A percentile compares a stretch with the other conserved stretches of the same genome.
phyloP scores from a whole-genome alignment of 1,140 invertebrate genomes.

The Saccostrea glomerata region DNA sequence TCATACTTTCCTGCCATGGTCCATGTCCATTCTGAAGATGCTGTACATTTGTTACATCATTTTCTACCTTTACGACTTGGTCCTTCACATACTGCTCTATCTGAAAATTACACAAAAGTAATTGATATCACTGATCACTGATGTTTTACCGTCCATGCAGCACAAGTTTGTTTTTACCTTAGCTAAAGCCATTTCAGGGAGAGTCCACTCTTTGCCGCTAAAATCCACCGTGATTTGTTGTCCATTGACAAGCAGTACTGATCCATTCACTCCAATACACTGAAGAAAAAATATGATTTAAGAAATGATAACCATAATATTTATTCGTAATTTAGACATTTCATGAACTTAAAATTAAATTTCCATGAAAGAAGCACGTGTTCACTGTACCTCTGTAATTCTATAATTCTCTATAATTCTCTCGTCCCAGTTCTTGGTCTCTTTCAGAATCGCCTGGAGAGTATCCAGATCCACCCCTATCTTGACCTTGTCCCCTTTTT shows the following conservation, averaged over 20 bases:
- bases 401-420: slow-evolving; percentile 42
- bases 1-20: slow-evolving; percentile 43
- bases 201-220: slow-evolving; percentile 10
- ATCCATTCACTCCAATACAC: slow-evolving; percentile 41
- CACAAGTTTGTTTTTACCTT: slow-evolving; percentile 31
- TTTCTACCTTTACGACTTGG: slow-evolving; percentile 21
- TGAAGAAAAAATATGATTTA: slow-evolving; percentile 3
- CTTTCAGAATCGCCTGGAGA: slow-evolving; percentile 42
- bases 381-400: slow-evolving; percentile 43
- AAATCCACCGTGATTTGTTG: slow-evolving; percentile 34
- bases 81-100: slow-evolving; percentile 25
- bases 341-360: background rate
- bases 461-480: slow-evolving; percentile 50
- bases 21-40: slow-evolving; percentile 52
- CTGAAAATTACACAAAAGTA: background rate
- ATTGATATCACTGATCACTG: background rate
- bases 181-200: slow-evolving; percentile 42
- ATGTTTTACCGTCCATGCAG: too few species aligned
- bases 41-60: background rate
- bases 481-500: slow-evolving; percentile 46
- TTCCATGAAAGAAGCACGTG: background rate
- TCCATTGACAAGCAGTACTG: slow-evolving; percentile 1
- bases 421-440: slow-evolving; percentile 41
- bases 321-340: background rate
- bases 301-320: background rate